Conservation (phyloP, 2,888 invertebrate species). For the Fragum fragum region DNA sequence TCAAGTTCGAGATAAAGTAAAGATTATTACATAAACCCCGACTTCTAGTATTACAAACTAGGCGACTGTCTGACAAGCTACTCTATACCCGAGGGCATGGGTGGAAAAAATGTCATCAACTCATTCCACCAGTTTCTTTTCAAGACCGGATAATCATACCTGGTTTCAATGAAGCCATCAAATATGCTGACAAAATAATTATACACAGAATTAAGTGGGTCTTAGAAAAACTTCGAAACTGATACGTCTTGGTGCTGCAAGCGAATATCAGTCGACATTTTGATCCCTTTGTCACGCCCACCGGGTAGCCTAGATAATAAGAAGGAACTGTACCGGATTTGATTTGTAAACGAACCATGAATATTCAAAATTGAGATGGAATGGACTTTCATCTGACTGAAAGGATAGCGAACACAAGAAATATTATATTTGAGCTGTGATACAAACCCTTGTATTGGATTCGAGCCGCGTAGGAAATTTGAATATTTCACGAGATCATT, state of each 20-base stretch:
- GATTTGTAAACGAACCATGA: no score
- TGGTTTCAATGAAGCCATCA: conserved; percentile 46
- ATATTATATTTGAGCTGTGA: no score
- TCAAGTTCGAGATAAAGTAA: no score
- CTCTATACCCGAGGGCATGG: background rate
- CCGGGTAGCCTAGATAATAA: conserved; percentile 7
- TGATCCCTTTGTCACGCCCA: conserved; percentile 5
- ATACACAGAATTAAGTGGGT: conserved; percentile 34
- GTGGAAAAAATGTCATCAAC: conserved; percentile 14
- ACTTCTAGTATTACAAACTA: background rate
- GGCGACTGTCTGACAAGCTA: background rate
- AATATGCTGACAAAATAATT: conserved; percentile 47
- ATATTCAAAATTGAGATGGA: no score
- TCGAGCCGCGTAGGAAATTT: no score
- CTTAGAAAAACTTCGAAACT: conserved; percentile 25
- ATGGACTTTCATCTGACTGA: no score
- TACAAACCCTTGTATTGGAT: no score
- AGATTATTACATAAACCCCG: no score
- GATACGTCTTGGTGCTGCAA: conserved; percentile 27
- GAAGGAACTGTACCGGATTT: background rate
- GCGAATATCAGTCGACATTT: conserved; percentile 5
- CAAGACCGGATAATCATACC: conserved; percentile 8
- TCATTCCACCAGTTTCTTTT: background rate
- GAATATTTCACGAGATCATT: no score
- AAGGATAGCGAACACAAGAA: no score